Percentiles rank a stretch among this genome's conserved stretches.
These are phyloP conservation scores for Drosophila biarmipes DNA, from an alignment of 1,140 invertebrate genomes.

Conservation along the genomic window DNA sequence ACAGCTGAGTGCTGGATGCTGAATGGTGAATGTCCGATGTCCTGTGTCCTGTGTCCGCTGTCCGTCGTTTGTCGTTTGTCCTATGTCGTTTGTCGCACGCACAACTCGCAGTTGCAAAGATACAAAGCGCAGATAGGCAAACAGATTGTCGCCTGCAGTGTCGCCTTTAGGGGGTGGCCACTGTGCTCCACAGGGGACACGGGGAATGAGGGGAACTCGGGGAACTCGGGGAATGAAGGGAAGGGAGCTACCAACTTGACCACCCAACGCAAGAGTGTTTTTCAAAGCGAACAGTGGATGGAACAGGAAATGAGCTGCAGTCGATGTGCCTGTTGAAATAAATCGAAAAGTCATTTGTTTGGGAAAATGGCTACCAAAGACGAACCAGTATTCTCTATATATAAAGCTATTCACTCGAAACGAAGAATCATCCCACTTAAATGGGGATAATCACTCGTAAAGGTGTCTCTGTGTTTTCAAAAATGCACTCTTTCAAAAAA, in stretches of 20 bases:
- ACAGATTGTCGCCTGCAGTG: constrained; percentile 77
- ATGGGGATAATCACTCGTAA: no score
- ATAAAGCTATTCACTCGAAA: no score
- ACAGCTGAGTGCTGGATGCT: not conserved
- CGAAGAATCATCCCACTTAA: no score
- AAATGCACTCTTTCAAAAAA: no score
- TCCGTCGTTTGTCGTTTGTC: constrained; percentile 20
- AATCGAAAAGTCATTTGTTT: not conserved
- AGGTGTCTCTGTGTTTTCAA: no score
- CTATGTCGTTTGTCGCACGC: constrained; percentile 37
- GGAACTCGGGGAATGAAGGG: no score
- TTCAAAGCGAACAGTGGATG: constrained; percentile 11
- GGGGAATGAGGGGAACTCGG: no score
- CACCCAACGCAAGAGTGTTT: constrained; percentile 2
- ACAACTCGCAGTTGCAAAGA: constrained; percentile 48
- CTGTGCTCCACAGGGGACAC: not conserved
- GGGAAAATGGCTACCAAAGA: not conserved
- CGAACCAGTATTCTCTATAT: no score
- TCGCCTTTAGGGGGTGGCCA: constrained; percentile 12
- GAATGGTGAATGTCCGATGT: constrained; percentile 17
- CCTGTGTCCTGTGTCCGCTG: constrained; percentile 2
- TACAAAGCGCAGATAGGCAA: constrained; percentile 70
- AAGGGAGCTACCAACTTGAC: constrained; percentile 5
- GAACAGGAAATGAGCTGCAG: not conserved
- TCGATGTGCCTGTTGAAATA: not conserved